Evolutionary conservation across 2,113 vertebrate species (phyloP), one percentile per base, ranked within the genome.

Genomic region (Phainopepla nitens): DNA sequence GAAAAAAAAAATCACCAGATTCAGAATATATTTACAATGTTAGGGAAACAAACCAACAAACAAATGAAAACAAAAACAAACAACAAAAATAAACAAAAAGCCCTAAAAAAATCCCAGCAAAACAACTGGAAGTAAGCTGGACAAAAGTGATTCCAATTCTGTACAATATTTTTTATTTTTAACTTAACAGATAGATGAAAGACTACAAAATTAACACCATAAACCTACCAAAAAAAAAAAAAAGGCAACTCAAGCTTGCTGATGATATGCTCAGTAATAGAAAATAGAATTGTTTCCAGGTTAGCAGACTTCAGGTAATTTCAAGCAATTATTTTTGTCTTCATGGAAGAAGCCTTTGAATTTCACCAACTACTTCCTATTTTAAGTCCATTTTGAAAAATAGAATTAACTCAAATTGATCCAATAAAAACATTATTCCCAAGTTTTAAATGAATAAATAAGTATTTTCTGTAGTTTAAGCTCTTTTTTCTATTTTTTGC

Each of bases 211-310:
- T 7, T 39, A 20, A 17, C 2, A 35, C 0, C 6, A 15, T 16
- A 44, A 69, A 22, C 1, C 14, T 24, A 33, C 2, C 4, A 18
- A 33, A 49, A 39, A 39, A 60, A 35, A 20, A 13, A n/a, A 18
- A 27, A 24, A 45, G 2, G 2, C 5, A 12, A 0, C 2, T 11
- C 1, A 47, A 58, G 24, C 9, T 45, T 65, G 3, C 1, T 58
- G 15, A n/a, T 25, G 4, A 45, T 42, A 45, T 29, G 4, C 1
- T 41, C 2, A 20, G 45, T 49, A 15, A 39, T 6, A 61, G 7
- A 3, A 61, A 65, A 42, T 35, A 11, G 1, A 39, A 19, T 29
- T 2, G 0, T 47, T 82, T 18, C 2, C 15, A 12, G 2, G 3
- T 56, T 82, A 54, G 4, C 6, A 64, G 11, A 45, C 13, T 33